These are phyloP conservation scores for Lithobates sylvaticus DNA, from an alignment of 2,797 vertebrate species.

Conservation along the genomic window DNA sequence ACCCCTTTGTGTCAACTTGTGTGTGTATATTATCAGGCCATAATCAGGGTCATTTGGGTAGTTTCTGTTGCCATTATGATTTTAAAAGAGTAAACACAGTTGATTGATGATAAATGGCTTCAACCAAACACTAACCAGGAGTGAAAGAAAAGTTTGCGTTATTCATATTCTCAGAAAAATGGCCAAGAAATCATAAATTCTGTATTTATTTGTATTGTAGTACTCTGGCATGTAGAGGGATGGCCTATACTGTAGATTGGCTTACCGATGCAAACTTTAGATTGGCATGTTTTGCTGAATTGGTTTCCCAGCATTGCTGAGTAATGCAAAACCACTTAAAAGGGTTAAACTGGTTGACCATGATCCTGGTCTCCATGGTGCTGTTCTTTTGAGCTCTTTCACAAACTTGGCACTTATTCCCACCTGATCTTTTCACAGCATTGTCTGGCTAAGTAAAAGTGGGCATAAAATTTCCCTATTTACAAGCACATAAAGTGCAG, in stretches of 20 bases:
- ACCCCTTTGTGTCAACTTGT: no score
- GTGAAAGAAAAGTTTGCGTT: no score
- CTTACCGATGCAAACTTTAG: neutral
- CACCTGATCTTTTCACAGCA: conserved; percentile 51
- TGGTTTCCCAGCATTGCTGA: neutral
- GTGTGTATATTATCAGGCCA: no score
- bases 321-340: neutral
- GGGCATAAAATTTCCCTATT: conserved; percentile 44
- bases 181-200: no score
- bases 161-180: no score
- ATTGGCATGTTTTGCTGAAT: neutral
- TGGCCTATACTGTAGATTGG: neutral
- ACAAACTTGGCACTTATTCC: conserved; percentile 44
- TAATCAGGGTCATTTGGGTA: no score
- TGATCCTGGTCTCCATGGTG: conserved; percentile 50
- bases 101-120: no score
- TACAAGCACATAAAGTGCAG: conserved; percentile 41
- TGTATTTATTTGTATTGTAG: neutral
- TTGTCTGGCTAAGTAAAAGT: conserved; percentile 49
- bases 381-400: conserved; percentile 46
- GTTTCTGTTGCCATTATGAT: no score
- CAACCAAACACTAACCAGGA: no score
- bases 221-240: neutral
- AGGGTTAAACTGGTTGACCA: conserved; percentile 27
- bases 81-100: no score